Base-by-base conservation (phyloP, 1,140 invertebrate species). In the Drosophila gunungcola region DNA sequence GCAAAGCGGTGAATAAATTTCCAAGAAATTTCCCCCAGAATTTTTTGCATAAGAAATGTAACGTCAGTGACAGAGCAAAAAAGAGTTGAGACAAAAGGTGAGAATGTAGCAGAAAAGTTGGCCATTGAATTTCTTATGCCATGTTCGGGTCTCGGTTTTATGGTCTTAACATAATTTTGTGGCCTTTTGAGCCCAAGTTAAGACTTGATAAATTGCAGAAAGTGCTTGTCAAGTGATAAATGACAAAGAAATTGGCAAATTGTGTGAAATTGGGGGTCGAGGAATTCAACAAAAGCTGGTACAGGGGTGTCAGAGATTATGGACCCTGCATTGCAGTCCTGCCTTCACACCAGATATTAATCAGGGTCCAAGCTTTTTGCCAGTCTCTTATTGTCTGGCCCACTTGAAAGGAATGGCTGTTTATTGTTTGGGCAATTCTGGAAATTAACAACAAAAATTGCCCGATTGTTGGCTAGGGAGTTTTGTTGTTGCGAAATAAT, bases 241-340 rank as follows among this genome's bases (percentile, higher is more conserved):
- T 91, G 83, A 85, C 83, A 78, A 67, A 57, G 60, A 56, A 88
- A 91, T 88, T 84, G 80, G 58, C 80, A 84, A 83, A 90, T 90
- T 80, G 80, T 74, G 56, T 39, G 64, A 56, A 56, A 62, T 32
- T 53, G 29, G 46, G 32, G 36, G 36, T 41, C 29, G 16, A n/a
- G 46, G 39, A 27, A 54, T 49, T n/a, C 12, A 53, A 64, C 57
- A 78, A 78, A 46, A 38, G 70, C 49, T 42, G 38, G 7, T 25
- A 1, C 62, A 45, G 13, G 36, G 29, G 38, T 39, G 10, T 27
- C 25, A 9, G 12, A 62, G 25, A 25, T 39, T 34, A 49, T 39
- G n/a, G 34, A 3, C 51, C 39, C 67, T 29, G 67, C 67, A 70
- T 41, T 70, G 67, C 67, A 48, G 67, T 34, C 49, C 46, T 55